A percentile compares a stretch with the other conserved stretches of the same genome.
phyloP scores from a whole-genome alignment of 2,797 vertebrate genomes.

The Myotis pilosus region DNA sequence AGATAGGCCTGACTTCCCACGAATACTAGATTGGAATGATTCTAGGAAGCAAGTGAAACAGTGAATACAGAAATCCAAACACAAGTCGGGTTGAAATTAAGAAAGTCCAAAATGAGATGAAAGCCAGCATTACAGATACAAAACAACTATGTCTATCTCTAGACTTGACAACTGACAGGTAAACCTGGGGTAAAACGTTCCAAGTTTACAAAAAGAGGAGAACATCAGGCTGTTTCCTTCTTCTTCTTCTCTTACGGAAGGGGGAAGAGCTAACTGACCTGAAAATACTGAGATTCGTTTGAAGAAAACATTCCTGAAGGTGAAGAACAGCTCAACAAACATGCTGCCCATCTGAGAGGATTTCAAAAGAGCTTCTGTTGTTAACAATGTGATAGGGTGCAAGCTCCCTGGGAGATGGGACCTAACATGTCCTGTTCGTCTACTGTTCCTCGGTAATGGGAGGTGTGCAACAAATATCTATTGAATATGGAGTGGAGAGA shows the following conservation, averaged over 20 bases:
- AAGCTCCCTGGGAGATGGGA: not conserved
- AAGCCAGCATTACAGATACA: not conserved
- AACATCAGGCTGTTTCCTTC: not conserved
- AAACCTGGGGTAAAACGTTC: not conserved
- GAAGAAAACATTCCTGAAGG: conserved; percentile 11
- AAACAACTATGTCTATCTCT: not conserved
- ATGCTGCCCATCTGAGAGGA: not conserved
- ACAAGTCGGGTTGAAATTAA: not conserved
- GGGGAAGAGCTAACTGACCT: not conserved
- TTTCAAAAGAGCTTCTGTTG: not conserved
- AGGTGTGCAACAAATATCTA: not conserved
- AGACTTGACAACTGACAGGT: not conserved
- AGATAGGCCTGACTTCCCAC: not conserved
- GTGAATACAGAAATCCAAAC: conserved; percentile 25
- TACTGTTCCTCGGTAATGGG: not conserved
- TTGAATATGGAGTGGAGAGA: not conserved
- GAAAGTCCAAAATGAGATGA: not conserved
- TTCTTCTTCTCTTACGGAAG: not conserved
- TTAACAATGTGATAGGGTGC: not conserved
- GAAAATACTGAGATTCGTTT: not conserved
- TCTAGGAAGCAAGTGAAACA: conserved; percentile 39
- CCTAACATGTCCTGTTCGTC: not conserved
- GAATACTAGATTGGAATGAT: not conserved
- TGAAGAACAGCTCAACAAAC: not conserved
- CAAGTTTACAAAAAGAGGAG: not conserved